Conservation (phyloP, 2,888 invertebrate species). For the Caenorhabditis sulstoni region DNA sequence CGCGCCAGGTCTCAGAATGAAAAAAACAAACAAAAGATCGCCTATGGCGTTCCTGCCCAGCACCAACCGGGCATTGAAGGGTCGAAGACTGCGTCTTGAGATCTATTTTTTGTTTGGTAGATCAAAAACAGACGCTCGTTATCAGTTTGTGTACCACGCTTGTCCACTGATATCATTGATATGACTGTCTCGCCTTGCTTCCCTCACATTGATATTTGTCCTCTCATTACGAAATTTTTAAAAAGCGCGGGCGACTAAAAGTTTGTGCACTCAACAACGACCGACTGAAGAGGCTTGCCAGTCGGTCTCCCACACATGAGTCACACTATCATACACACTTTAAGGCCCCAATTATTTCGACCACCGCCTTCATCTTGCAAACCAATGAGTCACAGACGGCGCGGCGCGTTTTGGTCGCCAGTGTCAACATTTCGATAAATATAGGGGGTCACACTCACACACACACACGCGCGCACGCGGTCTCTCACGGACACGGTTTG, state of each 20-base stretch:
- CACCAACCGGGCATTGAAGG: constrained; percentile 4
- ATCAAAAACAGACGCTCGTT: constrained; percentile 42
- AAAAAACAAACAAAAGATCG: neutral
- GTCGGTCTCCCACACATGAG: constrained; percentile 48
- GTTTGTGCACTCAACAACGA: neutral
- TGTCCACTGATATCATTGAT: constrained; percentile 41
- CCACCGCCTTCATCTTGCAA: constrained; percentile 18
- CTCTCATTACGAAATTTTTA: constrained; percentile 21
- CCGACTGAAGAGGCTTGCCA: constrained; percentile 11
- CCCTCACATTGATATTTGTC: constrained; percentile 19
- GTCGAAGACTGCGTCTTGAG: constrained; percentile 18
- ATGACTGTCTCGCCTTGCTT: constrained; percentile 21
- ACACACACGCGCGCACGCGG: constrained; percentile 25
- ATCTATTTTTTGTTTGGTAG: constrained; percentile 23
- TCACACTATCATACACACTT: constrained; percentile 21
- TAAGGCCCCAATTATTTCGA: constrained; percentile 28
- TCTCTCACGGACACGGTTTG: constrained; percentile 25
- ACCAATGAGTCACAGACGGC: constrained; percentile 52
- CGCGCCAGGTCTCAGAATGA: neutral
- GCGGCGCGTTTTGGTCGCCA: constrained; percentile 54
- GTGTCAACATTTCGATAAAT: constrained; percentile 56
- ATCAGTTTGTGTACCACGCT: constrained; percentile 32
- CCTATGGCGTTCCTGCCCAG: neutral
- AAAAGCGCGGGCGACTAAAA: constrained; percentile 22
- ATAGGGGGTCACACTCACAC: constrained; percentile 40